Evolutionary conservation across 2,113 vertebrate species (phyloP), one percentile per base, ranked within the genome.

Genomic region (Hydropotes inermis): DNA sequence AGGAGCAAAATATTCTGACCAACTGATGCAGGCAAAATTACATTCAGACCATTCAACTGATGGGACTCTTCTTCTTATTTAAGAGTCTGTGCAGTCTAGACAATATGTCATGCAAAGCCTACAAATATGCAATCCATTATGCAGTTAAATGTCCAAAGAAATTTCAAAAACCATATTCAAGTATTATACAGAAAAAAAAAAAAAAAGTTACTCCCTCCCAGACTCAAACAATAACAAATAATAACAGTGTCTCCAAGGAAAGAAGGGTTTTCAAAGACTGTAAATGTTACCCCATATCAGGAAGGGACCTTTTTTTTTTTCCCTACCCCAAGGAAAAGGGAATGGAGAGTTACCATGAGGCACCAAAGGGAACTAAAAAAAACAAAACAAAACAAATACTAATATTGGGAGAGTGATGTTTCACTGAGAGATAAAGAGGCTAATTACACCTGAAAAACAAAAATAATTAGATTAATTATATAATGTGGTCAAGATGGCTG

Each of bases 381-480:
- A 61, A 93, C 54, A 82, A 70, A 27, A 45, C 23, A 50, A 39
- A 43, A 2, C 3, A 79, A 64, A 64, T 61, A 55, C 25, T 57
- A 74, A 91, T 27, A 45, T 0, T 82, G 67, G 30, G 28, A 93
- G 36, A 81, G 13, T 6, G 30, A 76, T 17, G 39, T 64, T 64
- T 92, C 70, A 55, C 12, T 52, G 23, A 82, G 30, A 67, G 43
- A 78, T 52, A 93, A 54, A 94, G 4, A 50, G 19, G n/a, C 9
- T 86, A 89, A 92, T 61, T 79, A 85, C 16, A 94, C 28, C 61
- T 86, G 50, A 54, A 74, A 92, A 96, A 79, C 55, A 96, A 96
- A 96, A 94, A 76, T 39, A 95, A 96, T 55, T 47, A 81, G 33
- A 64, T 89, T 57, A 82, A 87, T 91, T 87, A 60, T 52, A 89